Evolutionary conservation across 2,113 vertebrate species (phyloP).

Genomic region (Cebidichthys violaceus): DNA sequence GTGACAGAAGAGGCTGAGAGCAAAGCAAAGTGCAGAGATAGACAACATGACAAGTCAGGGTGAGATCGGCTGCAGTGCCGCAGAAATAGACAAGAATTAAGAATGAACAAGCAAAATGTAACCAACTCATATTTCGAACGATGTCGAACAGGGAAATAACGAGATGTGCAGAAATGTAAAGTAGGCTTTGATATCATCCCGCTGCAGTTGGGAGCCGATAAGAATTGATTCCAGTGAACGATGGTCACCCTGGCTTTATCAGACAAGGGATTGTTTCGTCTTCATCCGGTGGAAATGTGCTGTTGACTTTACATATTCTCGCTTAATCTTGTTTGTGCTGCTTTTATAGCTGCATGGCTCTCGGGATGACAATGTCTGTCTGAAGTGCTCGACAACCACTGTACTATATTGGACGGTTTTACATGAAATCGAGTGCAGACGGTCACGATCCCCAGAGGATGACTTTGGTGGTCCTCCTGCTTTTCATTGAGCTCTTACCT

Average conservation of each 20-base stretch:
- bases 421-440: not conserved
- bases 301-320: conserved; percentile 5
- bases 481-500: not conserved
- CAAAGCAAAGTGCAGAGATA: conserved; percentile 35
- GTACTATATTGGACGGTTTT: not conserved
- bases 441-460: not conserved
- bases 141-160: conserved; percentile 14
- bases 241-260: not conserved
- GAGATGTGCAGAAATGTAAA: conserved; percentile 12
- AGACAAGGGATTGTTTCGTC: not conserved
- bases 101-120: conserved; percentile 16
- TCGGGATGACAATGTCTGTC: not conserved
- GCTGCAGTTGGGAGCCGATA: not conserved
- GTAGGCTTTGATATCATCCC: conserved; percentile 6
- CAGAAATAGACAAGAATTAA: conserved; percentile 3
- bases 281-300: not conserved
- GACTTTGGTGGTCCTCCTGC: not conserved
- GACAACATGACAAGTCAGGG: conserved; percentile 27
- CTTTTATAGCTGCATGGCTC: not conserved
- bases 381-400: not conserved
- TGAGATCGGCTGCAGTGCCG: conserved; percentile 28
- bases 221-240: conserved; percentile 4
- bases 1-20: conserved; percentile 56
- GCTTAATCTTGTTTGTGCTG: not conserved
- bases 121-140: conserved; percentile 31